Conservation (phyloP, 2,888 invertebrate genomes). For the Xanthia icteritia region DNA sequence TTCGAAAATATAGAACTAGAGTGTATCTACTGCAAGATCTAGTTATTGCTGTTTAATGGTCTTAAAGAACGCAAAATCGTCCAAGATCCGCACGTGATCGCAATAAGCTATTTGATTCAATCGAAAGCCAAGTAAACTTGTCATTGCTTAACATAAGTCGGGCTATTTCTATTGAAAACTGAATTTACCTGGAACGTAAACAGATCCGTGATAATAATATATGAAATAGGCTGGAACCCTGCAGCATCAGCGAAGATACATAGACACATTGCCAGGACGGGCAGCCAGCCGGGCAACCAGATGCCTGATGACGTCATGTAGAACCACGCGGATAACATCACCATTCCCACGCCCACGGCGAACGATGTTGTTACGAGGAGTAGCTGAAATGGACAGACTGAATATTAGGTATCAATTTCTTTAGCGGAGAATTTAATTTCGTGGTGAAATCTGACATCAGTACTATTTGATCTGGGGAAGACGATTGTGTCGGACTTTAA, state of each 20-base stretch:
- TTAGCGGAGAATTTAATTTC: background rate
- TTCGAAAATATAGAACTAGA: too few relatives aligned
- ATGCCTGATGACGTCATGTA: constrained; percentile 79
- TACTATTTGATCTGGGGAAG: background rate
- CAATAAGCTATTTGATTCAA: too few relatives aligned
- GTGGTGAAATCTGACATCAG: background rate
- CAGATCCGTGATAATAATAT: constrained; percentile 86
- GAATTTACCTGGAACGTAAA: constrained; percentile 82
- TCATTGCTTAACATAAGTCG: background rate
- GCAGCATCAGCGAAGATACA: constrained; percentile 87
- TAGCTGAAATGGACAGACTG: constrained; percentile 71
- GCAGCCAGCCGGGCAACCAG: constrained; percentile 87
- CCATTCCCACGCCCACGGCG: constrained; percentile 84
- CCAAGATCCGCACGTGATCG: too few relatives aligned
- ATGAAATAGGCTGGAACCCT: constrained; percentile 87
- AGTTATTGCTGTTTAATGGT: too few relatives aligned
- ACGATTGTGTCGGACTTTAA: background rate
- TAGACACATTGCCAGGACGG: constrained; percentile 84
- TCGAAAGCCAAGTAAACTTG: too few relatives aligned
- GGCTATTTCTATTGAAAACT: background rate
- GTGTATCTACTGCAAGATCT: too few relatives aligned
- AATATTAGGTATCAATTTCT: background rate
- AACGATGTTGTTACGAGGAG: constrained; percentile 84
- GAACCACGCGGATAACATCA: constrained; percentile 84
- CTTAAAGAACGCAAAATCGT: too few relatives aligned